Evolutionary conservation across 1,140 invertebrate species (phyloP), one percentile per base, ranked within the genome.

Genomic region (Pogonomyrmex barbatus): DNA sequence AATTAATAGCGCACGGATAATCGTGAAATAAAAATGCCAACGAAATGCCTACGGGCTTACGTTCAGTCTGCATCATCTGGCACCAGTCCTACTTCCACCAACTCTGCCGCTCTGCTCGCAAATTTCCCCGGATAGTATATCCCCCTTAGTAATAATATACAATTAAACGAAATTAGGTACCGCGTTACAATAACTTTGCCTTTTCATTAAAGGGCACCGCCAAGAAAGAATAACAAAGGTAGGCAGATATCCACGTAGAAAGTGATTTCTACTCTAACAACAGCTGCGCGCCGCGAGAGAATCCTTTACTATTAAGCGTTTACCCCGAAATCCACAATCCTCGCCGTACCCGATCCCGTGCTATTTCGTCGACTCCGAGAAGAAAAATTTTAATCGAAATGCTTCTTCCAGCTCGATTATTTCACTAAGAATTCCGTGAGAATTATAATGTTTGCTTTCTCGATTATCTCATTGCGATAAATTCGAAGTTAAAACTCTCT

Each of bases 91-190:
- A 54, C 60, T 65, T 60, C 24, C 14, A 42, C 83, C 47, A 47
- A 24, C 52, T 39, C n/a, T 24, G 42, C 67, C 14, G 33, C 10
- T 39, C 65, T 50, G n/a, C 63, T 79, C 85, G 86, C 85, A 87
- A 89, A 90, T 90, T 90, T 89, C 86, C 56, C 58, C 76, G 65
- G 76, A 88, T 82, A 88, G 45, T 50, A 65, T 30, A 58, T 47
- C 68, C 62, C 62, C 68, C 62, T 24, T 47, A 30, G 76, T 91
- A 92, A 91, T 92, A 89, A 91, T 87, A 92, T 90, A 87, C 89
- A 88, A 92, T 92, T 91, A 91, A 87, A 71, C 73, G 82, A 88
- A 91, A 92, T 92, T 91, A 92, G 91, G 81, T 91, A 87, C 62
- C 87, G 82, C 79, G 84, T 91, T 87, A 89, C 88, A 91, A 92